Evolutionary conservation across 2,888 invertebrate species (phyloP).

Genomic region (Yponomeuta evonymella): DNA sequence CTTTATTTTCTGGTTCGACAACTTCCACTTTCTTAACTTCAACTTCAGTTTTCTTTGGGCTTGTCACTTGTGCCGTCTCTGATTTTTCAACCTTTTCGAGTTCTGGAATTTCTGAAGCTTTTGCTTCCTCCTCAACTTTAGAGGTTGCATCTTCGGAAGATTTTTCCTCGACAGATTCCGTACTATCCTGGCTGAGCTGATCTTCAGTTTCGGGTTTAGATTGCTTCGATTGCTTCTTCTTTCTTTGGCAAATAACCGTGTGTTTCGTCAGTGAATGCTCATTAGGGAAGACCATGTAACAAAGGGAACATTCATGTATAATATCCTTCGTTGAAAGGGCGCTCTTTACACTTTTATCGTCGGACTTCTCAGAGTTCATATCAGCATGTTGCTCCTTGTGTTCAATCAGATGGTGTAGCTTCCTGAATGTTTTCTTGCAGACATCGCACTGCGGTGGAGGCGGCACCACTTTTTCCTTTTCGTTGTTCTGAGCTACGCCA

Average conservation of each 20-base stretch:
- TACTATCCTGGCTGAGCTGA: constrained; percentile 1
- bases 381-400: constrained; percentile 68
- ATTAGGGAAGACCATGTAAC: constrained; percentile 73
- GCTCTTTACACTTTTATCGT: constrained; percentile 63
- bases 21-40: constrained; percentile 4
- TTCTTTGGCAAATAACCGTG: constrained; percentile 55
- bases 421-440: constrained; percentile 66
- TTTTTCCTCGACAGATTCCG: background rate
- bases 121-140: constrained; percentile 8
- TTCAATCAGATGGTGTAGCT: constrained; percentile 61
- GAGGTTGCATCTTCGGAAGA: background rate
- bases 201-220: constrained; percentile 27
- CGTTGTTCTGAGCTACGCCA: constrained; percentile 27
- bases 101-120: background rate
- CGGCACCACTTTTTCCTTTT: constrained; percentile 31
- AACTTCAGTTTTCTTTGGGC: constrained; percentile 23
- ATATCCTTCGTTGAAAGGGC: constrained; percentile 65
- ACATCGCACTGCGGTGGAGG: constrained; percentile 52
- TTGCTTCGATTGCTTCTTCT: constrained; percentile 54
- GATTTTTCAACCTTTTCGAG: background rate
- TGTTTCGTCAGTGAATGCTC: constrained; percentile 69
- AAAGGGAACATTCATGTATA: constrained; percentile 69
- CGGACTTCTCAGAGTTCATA: constrained; percentile 60
- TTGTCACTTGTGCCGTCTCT: constrained; percentile 12
- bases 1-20: background rate